Percentiles rank a stretch among this genome's conserved stretches.
phyloP scores from a whole-genome alignment of 2,888 invertebrate genomes.

The Nasonia oneida region DNA sequence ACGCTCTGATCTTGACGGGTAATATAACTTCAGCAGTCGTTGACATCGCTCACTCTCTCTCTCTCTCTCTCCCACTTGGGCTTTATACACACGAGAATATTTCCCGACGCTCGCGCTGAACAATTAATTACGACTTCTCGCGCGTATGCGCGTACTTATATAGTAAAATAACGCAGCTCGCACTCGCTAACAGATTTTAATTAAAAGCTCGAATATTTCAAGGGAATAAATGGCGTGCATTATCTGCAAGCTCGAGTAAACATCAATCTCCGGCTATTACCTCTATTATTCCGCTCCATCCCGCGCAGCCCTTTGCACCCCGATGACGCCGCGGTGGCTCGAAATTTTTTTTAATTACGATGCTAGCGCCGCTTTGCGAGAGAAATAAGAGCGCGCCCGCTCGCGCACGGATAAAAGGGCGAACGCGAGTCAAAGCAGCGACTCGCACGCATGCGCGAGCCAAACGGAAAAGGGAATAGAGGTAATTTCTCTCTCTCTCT shows the following conservation, averaged over 20 bases:
- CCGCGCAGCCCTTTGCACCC: conserved; percentile 16
- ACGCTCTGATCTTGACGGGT: conserved; percentile 23
- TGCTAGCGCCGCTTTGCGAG: conserved; percentile 16
- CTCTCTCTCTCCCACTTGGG: neutral
- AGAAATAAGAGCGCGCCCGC: neutral
- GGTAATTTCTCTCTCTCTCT: conserved; percentile 35
- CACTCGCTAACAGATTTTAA: neutral
- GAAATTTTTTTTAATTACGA: conserved; percentile 48
- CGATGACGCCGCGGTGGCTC: neutral
- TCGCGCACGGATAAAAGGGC: conserved; percentile 16
- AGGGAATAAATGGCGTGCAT: neutral
- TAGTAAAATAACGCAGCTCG: neutral
- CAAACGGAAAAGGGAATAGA: conserved; percentile 39
- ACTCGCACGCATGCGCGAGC: conserved; percentile 30
- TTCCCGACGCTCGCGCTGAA: neutral
- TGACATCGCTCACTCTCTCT: neutral
- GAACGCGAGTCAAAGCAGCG: conserved; percentile 28
- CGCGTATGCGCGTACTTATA: neutral
- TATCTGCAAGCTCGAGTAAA: neutral
- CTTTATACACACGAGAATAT: neutral
- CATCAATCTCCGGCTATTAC: neutral
- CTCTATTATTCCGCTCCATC: neutral
- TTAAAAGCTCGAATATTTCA: neutral
- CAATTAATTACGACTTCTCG: neutral
- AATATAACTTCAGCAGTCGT: conserved; percentile 30